A percentile compares a stretch with the other conserved stretches of the same genome.
Conservation (phyloP, 2,797 vertebrate species). For the Poeciliopsis turneri region DNA sequence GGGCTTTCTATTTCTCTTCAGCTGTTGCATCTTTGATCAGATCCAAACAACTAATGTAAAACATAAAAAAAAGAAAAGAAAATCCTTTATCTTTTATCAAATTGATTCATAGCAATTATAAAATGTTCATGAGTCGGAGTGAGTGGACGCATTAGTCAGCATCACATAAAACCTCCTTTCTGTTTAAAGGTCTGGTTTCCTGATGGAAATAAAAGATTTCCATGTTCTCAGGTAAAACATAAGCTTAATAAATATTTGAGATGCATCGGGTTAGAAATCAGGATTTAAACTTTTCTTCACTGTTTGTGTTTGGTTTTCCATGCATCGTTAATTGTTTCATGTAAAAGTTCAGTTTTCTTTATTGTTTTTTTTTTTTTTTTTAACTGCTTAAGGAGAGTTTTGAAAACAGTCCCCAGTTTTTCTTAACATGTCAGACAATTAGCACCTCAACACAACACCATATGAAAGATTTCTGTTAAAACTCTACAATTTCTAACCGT, state of each 20-base stretch:
- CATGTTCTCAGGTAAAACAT: not conserved
- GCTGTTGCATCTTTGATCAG: not conserved
- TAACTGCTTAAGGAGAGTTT: not conserved
- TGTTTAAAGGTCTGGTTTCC: constrained; percentile 3
- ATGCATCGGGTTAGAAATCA: not conserved
- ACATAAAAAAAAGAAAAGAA: not conserved
- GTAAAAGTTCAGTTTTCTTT: not conserved
- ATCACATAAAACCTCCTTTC: not conserved
- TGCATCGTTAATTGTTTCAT: not conserved
- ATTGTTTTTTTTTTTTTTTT: not conserved
- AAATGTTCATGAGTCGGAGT: constrained; percentile 1
- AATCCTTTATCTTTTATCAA: not conserved
- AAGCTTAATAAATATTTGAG: not conserved
- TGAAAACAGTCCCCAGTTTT: not conserved
- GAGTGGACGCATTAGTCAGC: not conserved
- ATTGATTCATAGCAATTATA: not conserved
- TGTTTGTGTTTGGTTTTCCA: not conserved
- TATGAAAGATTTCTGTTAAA: not conserved
- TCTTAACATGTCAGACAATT: not conserved
- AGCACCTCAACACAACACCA: not conserved
- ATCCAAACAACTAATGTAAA: not conserved
- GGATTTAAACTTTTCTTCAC: not conserved
- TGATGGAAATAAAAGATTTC: not conserved
- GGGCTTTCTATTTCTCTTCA: not conserved
- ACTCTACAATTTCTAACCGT: not conserved